Conservation (phyloP, 1,140 invertebrate genomes). For the Dinoponera quadriceps region DNA sequence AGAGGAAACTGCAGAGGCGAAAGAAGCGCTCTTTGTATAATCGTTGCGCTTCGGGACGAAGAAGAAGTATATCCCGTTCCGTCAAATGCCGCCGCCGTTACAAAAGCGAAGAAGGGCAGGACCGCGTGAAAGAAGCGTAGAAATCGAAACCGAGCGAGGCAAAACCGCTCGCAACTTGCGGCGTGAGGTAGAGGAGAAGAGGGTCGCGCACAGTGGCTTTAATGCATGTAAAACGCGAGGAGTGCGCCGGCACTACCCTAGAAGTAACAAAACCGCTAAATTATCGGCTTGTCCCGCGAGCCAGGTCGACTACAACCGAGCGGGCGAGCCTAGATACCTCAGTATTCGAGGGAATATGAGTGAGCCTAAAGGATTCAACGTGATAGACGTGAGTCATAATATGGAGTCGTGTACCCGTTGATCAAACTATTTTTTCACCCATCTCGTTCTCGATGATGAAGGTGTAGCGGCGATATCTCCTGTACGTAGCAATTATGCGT, state of each 20-base stretch:
- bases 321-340: conserved; percentile 49
- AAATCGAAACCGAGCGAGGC: conserved; percentile 74
- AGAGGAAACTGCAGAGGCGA: conserved; percentile 33
- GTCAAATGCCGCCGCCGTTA: conserved; percentile 70
- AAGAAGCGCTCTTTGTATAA: conserved; percentile 74
- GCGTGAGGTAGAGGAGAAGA: background rate
- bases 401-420: conserved; percentile 47
- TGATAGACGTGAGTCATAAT: conserved; percentile 60
- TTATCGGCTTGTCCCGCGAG: conserved; percentile 80
- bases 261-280: conserved; percentile 82
- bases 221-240: conserved; percentile 79
- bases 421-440: conserved; percentile 53
- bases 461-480: conserved; percentile 41
- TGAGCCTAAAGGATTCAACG: conserved; percentile 50
- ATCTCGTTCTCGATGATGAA: conserved; percentile 54
- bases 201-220: conserved; percentile 69
- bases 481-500: conserved; percentile 44
- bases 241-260: conserved; percentile 63
- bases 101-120: conserved; percentile 61
- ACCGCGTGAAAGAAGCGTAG: conserved; percentile 71
- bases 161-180: conserved; percentile 55
- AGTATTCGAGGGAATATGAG: conserved; percentile 52
- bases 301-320: conserved; percentile 17
- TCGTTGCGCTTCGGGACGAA: conserved; percentile 75
- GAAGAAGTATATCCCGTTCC: conserved; percentile 77